Conservation (phyloP, 2,113 vertebrate species). For the Egretta garzetta region DNA sequence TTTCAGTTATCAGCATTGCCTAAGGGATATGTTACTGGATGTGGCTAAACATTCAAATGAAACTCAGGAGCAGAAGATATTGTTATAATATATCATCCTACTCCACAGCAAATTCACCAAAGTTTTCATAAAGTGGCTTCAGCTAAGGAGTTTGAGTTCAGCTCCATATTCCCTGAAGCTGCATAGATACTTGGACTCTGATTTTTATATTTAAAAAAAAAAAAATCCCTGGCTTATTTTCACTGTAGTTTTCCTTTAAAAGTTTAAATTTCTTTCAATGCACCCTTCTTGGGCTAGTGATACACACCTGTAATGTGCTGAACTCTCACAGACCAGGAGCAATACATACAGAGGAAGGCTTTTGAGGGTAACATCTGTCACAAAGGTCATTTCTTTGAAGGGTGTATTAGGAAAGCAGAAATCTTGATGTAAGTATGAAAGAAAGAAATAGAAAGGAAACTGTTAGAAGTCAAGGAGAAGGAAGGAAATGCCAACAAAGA, state of each 20-base stretch:
- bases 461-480: not conserved
- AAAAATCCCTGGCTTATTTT: not conserved
- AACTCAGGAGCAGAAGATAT: not conserved
- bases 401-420: not conserved
- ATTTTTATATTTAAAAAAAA: not conserved
- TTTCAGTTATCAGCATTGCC: not conserved
- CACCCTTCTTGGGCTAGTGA: not conserved
- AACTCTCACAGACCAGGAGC: not conserved
- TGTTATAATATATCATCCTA: not conserved
- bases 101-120: not conserved
- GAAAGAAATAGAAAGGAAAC: not conserved
- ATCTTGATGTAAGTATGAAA: not conserved
- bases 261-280: not conserved
- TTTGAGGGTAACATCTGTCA: not conserved
- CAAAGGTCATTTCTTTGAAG: not conserved
- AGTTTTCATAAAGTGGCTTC: not conserved
- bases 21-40: not conserved
- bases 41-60: not conserved
- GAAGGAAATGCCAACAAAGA: not conserved
- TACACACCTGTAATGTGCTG: not conserved
- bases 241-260: not conserved
- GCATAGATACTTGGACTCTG: not conserved
- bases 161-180: not conserved
- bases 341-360: not conserved
- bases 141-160: not conserved